Evolutionary conservation across 1,140 invertebrate genomes (phyloP), one percentile per base, ranked within the genome.

Genomic region (Neuroterus valhalla): DNA sequence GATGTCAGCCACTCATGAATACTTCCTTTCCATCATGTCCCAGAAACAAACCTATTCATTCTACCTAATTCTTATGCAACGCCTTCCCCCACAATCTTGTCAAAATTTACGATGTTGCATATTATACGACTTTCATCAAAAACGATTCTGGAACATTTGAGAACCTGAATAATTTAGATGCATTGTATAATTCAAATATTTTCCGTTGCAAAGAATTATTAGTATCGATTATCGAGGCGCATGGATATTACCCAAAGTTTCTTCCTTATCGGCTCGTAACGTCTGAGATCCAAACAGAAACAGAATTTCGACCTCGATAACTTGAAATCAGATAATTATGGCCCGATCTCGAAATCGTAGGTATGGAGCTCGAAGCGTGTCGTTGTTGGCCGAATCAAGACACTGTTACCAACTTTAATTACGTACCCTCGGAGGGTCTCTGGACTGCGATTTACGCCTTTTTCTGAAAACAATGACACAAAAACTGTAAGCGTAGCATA

Each of bases 391-490:
- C 26, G 55, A 62, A 62, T 12, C 26, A 62, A 62, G 31, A 31
- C 55, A 62, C 23, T 31, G 55, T 62, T 55, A 31, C 52, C 52
- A 55, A 31, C 52, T 10, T 62, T 62, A 62, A 62, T 62, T 62
- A 6, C 55, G 23, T 14, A 62, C 52, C 52, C 52, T 62, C 15
- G 21, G 52, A 11, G 21, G 55, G 21, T 38, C 55, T 62, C 21
- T 21, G 19, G 19, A 55, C 52, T 23, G 12, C 52, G 52, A 55
- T 55, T 55, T 55, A 55, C 52, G 52, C 55, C 55, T 62, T 62
- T 62, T 62, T 38, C 26, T 62, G 26, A 23, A 62, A 62, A 62
- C 55, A 62, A 62, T 62, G 55, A 62, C 55, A 62, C 55, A 62
- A 62, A 62, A 62, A 62, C 21, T 11, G n/a, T 3, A 6, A 19